Percentiles rank a stretch among this genome's conserved stretches.
Evolutionary conservation across 2,113 vertebrate genomes (phyloP).

Genomic region (Aplodontia rufa): DNA sequence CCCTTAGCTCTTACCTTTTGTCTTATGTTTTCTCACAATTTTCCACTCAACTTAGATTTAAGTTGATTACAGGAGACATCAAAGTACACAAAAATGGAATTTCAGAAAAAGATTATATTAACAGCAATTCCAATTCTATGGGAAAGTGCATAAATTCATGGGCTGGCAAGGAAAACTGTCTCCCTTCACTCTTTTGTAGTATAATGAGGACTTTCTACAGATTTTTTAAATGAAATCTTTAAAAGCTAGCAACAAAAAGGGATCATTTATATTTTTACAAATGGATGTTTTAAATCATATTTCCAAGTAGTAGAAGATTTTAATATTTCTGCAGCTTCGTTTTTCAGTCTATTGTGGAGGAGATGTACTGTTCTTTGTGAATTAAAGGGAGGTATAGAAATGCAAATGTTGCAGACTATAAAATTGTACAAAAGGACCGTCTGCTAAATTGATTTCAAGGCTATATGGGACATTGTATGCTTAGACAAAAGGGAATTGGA

Average conservation of each 20-base stretch:
- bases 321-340: constrained; percentile 79
- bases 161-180: constrained; percentile 83
- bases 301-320: constrained; percentile 78
- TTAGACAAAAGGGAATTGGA: constrained; percentile 82
- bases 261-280: constrained; percentile 82
- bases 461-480: constrained; percentile 77
- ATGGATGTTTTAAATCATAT: constrained; percentile 78
- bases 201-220: constrained; percentile 82
- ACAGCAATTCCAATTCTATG: constrained; percentile 77
- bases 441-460: constrained; percentile 86
- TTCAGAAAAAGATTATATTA: constrained; percentile 78
- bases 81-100: constrained; percentile 73
- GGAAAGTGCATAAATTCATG: constrained; percentile 84
- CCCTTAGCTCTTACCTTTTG: not conserved
- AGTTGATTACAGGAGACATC: constrained; percentile 60
- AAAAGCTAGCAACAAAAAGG: constrained; percentile 78
- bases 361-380: constrained; percentile 79
- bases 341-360: constrained; percentile 69
- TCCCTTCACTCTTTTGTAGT: constrained; percentile 79
- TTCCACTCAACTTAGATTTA: constrained; percentile 59
- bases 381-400: constrained; percentile 85
- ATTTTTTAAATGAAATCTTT: constrained; percentile 80
- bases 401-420: constrained; percentile 84
- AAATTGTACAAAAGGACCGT: constrained; percentile 80
- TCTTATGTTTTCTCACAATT: not conserved